phyloP scores from a whole-genome alignment of 2,113 vertebrate genomes.

The Callospermophilus lateralis region DNA sequence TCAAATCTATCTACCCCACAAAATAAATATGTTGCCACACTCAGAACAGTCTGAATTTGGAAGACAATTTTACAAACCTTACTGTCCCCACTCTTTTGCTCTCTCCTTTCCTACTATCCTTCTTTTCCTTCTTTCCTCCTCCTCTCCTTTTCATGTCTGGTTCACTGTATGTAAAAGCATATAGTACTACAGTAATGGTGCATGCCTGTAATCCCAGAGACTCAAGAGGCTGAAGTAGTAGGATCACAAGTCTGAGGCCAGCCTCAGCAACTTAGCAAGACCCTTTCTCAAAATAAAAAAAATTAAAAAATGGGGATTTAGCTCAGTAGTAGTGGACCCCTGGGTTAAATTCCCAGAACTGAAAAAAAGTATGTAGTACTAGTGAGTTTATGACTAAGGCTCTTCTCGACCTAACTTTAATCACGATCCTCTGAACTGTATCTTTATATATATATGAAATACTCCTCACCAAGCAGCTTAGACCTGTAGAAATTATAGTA shows the following conservation, averaged over 20 bases:
- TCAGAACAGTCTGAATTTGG: not conserved
- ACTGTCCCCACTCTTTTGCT: not conserved
- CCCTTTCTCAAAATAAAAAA: not conserved
- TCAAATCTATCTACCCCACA: not conserved
- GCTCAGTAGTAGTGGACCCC: too few species aligned
- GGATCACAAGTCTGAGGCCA: not conserved
- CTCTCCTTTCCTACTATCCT: too few species aligned
- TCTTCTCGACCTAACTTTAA: not conserved
- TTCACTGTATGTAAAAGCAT: not conserved
- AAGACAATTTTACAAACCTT: slow-evolving; percentile 35
- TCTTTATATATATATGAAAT: too few species aligned
- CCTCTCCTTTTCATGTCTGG: not conserved
- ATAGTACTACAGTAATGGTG: not conserved
- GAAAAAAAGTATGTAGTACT: not conserved
- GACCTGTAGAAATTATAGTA: too few species aligned
- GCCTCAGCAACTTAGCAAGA: not conserved
- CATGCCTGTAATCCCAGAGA: not conserved
- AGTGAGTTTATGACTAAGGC: not conserved
- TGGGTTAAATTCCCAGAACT: not conserved
- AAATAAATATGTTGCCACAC: not conserved
- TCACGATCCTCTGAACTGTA: not conserved
- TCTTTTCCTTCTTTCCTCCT: not conserved
- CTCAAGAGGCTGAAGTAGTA: not conserved
- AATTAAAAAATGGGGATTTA: not conserved
- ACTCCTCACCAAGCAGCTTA: too few species aligned